These are phyloP conservation scores for Megalops cyprinoides DNA, from an alignment of 2,797 vertebrate genomes.

Conservation along the genomic window DNA sequence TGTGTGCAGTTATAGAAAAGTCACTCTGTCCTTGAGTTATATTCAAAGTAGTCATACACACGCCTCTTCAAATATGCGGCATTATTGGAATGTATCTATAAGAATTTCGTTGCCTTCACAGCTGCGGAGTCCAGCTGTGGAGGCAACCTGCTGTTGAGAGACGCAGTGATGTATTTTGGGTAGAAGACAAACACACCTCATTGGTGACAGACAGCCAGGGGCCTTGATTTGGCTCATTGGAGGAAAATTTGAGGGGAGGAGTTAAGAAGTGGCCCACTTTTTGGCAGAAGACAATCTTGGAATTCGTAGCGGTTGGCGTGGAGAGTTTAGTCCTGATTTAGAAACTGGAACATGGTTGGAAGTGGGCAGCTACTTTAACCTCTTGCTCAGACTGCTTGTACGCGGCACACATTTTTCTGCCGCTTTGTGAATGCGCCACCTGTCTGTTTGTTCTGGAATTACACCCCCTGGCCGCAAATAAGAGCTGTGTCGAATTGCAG, in stretches of 20 bases:
- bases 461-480: not conserved
- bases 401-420: not conserved
- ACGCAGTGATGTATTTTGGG: too few relatives aligned
- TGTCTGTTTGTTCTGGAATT: not conserved
- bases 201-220: too few relatives aligned
- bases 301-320: not conserved
- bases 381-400: not conserved
- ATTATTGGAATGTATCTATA: too few relatives aligned
- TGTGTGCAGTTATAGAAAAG: not conserved
- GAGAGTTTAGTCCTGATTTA: not conserved
- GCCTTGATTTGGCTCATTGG: too few relatives aligned
- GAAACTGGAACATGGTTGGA: not conserved
- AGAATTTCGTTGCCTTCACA: too few relatives aligned
- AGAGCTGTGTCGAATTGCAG: not conserved
- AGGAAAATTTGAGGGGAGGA: too few relatives aligned
- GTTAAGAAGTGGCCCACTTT: too few relatives aligned
- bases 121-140: too few relatives aligned
- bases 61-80: too few relatives aligned
- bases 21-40: not conserved
- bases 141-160: too few relatives aligned
- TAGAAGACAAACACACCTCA: too few relatives aligned
- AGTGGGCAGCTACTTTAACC: not conserved
- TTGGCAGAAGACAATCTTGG: not conserved
- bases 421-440: not conserved
- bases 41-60: too few relatives aligned